Percentiles rank a stretch among this genome's conserved stretches.
These are phyloP conservation scores for Catharus bicknelli DNA, from an alignment of 2,113 vertebrate species.

Conservation along the genomic window DNA sequence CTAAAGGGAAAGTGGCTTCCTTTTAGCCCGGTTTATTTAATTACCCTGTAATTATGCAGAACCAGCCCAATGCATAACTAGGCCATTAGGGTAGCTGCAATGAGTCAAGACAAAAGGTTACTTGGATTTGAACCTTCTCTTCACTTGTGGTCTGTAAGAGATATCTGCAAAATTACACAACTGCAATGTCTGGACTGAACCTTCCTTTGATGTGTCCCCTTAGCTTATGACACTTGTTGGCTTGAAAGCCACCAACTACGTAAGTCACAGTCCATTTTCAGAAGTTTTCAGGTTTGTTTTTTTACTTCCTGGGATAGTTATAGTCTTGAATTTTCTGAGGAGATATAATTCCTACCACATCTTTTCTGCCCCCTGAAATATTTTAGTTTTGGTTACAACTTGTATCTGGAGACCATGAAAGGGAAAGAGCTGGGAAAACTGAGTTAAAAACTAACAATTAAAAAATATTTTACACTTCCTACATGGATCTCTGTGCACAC, in stretches of 20 bases:
- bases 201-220: neutral
- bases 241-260: neutral
- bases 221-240: neutral
- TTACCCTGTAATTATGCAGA: neutral
- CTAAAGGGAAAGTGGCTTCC: neutral
- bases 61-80: neutral
- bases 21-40: neutral
- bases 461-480: neutral
- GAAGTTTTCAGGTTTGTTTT: rapidly evolving
- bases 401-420: neutral
- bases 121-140: neutral
- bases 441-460: constrained; percentile 10
- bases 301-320: neutral
- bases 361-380: neutral
- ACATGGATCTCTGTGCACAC: neutral
- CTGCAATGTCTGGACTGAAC: neutral
- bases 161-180: rapidly evolving
- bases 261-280: neutral
- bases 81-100: neutral
- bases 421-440: neutral
- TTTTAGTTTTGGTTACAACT: neutral
- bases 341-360: neutral
- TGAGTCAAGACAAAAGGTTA: neutral
- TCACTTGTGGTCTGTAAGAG: neutral
- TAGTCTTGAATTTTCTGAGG: neutral